These are phyloP conservation scores for Oncorhynchus tshawytscha DNA, from an alignment of 2,113 vertebrate species.

Conservation along the genomic window DNA sequence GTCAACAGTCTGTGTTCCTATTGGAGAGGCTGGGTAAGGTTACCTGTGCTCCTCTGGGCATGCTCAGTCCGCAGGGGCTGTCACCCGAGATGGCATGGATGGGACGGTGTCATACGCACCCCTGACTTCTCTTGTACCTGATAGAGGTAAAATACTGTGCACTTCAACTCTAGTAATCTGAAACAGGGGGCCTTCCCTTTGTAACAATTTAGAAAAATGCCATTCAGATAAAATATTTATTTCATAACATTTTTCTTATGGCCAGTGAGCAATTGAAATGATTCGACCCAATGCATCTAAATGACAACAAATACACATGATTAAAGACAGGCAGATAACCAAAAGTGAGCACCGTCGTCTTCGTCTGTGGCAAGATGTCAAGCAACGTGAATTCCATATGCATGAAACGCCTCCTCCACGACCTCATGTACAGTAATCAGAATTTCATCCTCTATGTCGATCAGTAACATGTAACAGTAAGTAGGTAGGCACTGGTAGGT, in stretches of 20 bases:
- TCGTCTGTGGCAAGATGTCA: background rate
- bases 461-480: background rate
- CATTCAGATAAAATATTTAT: too few species aligned
- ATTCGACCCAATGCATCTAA: too few species aligned
- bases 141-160: background rate
- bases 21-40: constrained; percentile 32
- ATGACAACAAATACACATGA: too few species aligned
- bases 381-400: background rate
- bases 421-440: background rate
- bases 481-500: too few species aligned
- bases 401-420: background rate
- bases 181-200: too few species aligned
- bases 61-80: constrained; percentile 51
- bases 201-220: too few species aligned
- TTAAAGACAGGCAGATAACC: too few species aligned
- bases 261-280: too few species aligned
- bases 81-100: constrained; percentile 55
- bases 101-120: background rate
- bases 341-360: background rate
- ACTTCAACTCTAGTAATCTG: too few species aligned
- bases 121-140: background rate
- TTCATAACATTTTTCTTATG: too few species aligned
- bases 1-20: background rate
- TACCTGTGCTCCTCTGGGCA: constrained; percentile 53
- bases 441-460: background rate